Base-by-base conservation (phyloP, 2,113 vertebrate species). In the Triplophysa rosa region DNA sequence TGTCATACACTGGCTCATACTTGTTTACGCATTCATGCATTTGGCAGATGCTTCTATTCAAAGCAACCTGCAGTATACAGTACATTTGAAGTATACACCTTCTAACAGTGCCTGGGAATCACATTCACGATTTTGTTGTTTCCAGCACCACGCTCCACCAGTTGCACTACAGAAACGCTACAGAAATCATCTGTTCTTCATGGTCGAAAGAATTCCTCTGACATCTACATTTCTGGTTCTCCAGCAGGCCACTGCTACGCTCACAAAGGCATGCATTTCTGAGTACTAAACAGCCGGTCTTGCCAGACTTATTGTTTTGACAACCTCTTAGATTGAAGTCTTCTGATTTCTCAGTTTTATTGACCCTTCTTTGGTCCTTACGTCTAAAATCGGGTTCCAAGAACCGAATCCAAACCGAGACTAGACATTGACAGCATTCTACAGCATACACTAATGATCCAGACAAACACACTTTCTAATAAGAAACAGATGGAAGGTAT, bases 401-500 rank as follows among this genome's bases (percentile, higher is more conserved):
- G n/a, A 72, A 59, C 8, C 70, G 10, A 24, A 59, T 72, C 54
- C 54, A 59, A 59, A 59, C 33, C 54, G 42, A 72, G 40, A 24
- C 33, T 61, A 72, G 70, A 59, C 70, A 72, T 59, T 72, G 54
- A 72, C 70, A 59, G 54, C 33, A 16, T 40, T 61, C 19, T 71
- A 71, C 19, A 71, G 33, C 29, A 61, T 72, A 17, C 33, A 72
- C 33, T 72, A 72, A 72, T 59, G 33, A 59, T 42, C 54, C 29
- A 72, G 70, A 42, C 54, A 61, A 59, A 72, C 54, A 61, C 54
- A 59, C 54, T 72, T 72, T 61, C n/a, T 72, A 72, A 72, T 59
- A 61, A 59, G 33, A 42, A 72, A 59, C 70, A 72, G 70, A 72
- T 72, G 70, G 4, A 40, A 59, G 33, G 70, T 24, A 72, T n/a